Percentiles rank a stretch among this genome's conserved stretches.
phyloP scores from a whole-genome alignment of 2,797 vertebrate genomes.

The Staurois parvus region DNA sequence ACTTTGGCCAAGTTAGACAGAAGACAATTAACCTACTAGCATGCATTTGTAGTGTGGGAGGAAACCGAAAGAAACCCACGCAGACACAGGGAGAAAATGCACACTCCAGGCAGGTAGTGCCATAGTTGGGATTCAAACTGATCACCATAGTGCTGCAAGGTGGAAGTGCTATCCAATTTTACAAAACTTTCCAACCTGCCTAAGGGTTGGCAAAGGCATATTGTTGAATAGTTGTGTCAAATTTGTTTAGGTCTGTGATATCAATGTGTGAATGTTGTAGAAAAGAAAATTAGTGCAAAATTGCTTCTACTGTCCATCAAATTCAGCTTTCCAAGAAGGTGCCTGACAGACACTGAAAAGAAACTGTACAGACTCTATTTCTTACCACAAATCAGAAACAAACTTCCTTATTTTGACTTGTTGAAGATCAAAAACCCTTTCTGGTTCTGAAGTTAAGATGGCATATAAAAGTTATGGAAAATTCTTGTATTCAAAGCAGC shows the following conservation, averaged over 20 bases:
- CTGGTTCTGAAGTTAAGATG: conserved; percentile 20
- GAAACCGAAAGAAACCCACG: too few relatives aligned
- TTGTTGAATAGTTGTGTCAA: not conserved
- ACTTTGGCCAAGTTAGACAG: too few relatives aligned
- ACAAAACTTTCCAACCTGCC: not conserved
- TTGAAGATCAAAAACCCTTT: conserved; percentile 7
- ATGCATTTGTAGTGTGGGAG: too few relatives aligned
- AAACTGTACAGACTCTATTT: too few relatives aligned
- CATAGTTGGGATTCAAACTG: too few relatives aligned
- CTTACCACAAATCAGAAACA: not conserved
- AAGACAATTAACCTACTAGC: too few relatives aligned
- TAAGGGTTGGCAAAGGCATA: not conserved
- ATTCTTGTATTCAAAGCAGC: conserved; percentile 20
- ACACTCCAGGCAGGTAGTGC: too few relatives aligned
- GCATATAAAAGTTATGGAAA: conserved; percentile 14
- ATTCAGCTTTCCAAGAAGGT: not conserved
- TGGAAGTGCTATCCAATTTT: too few relatives aligned
- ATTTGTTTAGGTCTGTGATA: not conserved
- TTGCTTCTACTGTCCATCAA: not conserved
- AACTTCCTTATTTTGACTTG: not conserved
- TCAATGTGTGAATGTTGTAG: not conserved
- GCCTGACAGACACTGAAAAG: not conserved
- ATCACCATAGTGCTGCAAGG: too few relatives aligned
- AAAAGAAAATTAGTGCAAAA: not conserved
- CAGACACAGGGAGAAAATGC: too few relatives aligned